These are phyloP conservation scores for Dasypogon diadema DNA, from an alignment of 2,888 invertebrate species.

Conservation along the genomic window DNA sequence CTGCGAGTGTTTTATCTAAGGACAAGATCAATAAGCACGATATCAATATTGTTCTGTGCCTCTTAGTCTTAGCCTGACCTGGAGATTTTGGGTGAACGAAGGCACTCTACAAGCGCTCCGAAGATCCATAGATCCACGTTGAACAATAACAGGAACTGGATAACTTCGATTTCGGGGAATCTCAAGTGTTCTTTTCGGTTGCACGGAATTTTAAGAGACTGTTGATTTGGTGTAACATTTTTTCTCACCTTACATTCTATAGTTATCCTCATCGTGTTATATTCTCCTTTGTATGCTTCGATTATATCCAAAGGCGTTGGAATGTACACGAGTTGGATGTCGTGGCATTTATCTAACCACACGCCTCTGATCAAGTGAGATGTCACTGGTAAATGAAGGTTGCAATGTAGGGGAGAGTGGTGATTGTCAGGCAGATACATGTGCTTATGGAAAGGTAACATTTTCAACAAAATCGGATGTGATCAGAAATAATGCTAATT, in stretches of 20 bases:
- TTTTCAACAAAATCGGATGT: too few species aligned
- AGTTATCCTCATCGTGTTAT: constrained; percentile 1
- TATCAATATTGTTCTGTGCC: constrained; percentile 64
- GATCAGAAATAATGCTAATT: too few species aligned
- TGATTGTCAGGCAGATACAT: too few species aligned
- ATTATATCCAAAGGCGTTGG: constrained; percentile 32
- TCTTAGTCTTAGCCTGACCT: constrained; percentile 11
- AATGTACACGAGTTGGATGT: constrained; percentile 44
- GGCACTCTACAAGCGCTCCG: not conserved
- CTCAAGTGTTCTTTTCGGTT: constrained; percentile 18
- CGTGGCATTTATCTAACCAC: constrained; percentile 37
- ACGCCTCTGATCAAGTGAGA: constrained; percentile 42
- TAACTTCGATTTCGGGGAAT: constrained; percentile 45
- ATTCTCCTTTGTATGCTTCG: not conserved
- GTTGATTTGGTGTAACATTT: constrained; percentile 38
- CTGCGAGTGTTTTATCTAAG: constrained; percentile 65
- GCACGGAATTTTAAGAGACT: constrained; percentile 44
- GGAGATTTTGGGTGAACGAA: constrained; percentile 1
- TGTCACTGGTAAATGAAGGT: constrained; percentile 30
- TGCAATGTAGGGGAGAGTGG: too few species aligned
- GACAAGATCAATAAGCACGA: constrained; percentile 69
- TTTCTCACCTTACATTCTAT: constrained; percentile 21
- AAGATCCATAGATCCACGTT: constrained; percentile 48
- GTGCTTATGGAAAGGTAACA: too few species aligned
- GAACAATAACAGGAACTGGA: constrained; percentile 49